These are phyloP conservation scores for Palaemon carinicauda DNA, from an alignment of 1,140 invertebrate species.

Conservation along the genomic window DNA sequence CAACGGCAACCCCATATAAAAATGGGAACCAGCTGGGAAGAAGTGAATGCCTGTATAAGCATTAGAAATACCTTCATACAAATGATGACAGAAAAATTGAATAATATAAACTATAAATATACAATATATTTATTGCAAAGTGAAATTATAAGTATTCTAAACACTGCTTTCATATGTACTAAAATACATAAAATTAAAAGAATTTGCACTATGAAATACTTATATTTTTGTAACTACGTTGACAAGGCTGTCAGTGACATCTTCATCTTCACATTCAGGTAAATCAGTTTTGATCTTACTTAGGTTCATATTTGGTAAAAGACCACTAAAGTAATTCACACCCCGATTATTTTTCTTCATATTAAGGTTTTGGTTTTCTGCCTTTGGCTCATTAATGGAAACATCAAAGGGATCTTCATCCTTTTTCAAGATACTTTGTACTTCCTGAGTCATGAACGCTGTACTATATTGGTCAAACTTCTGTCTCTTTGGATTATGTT, in stretches of 20 bases:
- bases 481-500: not conserved
- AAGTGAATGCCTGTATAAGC: too few species aligned
- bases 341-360: not conserved
- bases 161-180: too few species aligned
- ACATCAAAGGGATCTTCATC: not conserved
- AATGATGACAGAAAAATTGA: too few species aligned
- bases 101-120: too few species aligned
- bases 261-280: not conserved
- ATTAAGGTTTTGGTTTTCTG: not conserved
- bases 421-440: not conserved
- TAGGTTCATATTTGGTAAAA: conserved; percentile 22
- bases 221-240: not conserved
- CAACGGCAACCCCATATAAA: too few species aligned
- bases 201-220: too few species aligned
- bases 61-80: too few species aligned
- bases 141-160: too few species aligned
- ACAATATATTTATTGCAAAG: too few species aligned
- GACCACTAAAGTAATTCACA: not conserved
- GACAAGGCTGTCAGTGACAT: not conserved
- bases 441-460: conserved; percentile 12
- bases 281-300: not conserved
- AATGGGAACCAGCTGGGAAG: too few species aligned
- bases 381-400: not conserved
- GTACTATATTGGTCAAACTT: not conserved
- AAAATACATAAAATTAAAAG: too few species aligned